A percentile compares a stretch with the other conserved stretches of the same genome.
These are phyloP conservation scores for Amblyopsis hoosieri DNA, from an alignment of 2,797 vertebrate genomes.

Conservation along the genomic window DNA sequence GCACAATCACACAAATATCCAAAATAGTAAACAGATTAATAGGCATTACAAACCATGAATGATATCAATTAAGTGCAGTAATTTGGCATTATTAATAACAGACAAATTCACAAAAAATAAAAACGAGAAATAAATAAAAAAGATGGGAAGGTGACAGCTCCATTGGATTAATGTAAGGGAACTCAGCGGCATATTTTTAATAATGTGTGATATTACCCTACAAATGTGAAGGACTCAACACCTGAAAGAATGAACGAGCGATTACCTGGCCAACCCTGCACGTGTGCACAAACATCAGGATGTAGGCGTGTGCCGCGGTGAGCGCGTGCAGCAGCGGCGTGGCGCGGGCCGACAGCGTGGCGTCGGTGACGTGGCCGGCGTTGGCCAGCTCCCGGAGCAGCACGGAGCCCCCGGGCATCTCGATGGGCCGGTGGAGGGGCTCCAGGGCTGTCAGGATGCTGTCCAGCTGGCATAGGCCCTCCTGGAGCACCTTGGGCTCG, in stretches of 20 bases:
- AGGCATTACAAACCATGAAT: too few relatives aligned
- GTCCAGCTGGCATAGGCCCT: constrained; percentile 92
- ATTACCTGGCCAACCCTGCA: constrained; percentile 95
- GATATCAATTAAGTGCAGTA: too few relatives aligned
- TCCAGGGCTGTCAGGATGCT: constrained; percentile 91
- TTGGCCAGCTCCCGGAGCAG: constrained; percentile 91
- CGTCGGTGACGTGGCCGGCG: constrained; percentile 90
- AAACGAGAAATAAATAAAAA: neutral
- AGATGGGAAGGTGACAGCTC: too few relatives aligned
- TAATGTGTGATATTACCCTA: too few relatives aligned
- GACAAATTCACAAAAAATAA: too few relatives aligned
- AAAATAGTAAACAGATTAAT: too few relatives aligned
- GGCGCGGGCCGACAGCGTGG: constrained; percentile 91
- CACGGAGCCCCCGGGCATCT: constrained; percentile 93
- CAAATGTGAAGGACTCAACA: too few relatives aligned
- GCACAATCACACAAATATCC: too few relatives aligned
- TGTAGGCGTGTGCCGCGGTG: constrained; percentile 94
- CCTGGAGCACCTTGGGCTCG: constrained; percentile 94
- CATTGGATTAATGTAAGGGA: too few relatives aligned
- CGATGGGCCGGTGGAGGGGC: constrained; percentile 92
- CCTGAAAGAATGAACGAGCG: neutral
- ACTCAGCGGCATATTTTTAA: too few relatives aligned
- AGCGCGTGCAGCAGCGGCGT: constrained; percentile 93
- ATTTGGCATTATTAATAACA: too few relatives aligned
- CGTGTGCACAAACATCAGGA: constrained; percentile 98